Conservation (phyloP, 1,140 invertebrate species). For the Acyrthosiphon pisum region DNA sequence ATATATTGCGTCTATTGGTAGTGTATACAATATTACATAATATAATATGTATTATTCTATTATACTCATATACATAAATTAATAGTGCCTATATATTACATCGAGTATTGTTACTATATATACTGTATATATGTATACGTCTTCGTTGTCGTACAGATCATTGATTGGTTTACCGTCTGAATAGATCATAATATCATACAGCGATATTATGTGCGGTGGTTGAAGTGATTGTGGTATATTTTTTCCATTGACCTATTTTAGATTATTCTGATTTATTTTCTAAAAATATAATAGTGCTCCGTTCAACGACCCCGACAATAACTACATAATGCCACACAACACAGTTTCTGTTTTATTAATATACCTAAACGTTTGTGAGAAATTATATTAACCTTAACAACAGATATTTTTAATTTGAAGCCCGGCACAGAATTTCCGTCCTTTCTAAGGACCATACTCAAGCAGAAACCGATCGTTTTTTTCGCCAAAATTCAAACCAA, state of each 20-base stretch:
- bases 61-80: background rate
- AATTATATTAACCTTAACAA: background rate
- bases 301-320: background rate
- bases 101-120: background rate
- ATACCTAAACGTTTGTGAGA: background rate
- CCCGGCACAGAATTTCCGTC: background rate
- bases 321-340: too few relatives aligned
- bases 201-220: too few relatives aligned
- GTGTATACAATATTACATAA: background rate
- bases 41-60: too few relatives aligned
- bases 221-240: background rate
- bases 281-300: background rate
- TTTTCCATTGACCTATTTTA: background rate
- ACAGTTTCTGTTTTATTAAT: too few relatives aligned
- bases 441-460: background rate
- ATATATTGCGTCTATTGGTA: background rate
- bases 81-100: too few relatives aligned
- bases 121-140: too few relatives aligned
- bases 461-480: too few relatives aligned
- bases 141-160: background rate
- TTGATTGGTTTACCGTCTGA: background rate
- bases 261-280: background rate
- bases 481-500: too few relatives aligned
- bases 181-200: background rate
- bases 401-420: background rate